Conservation (phyloP, 2,113 vertebrate genomes). For the Noctilio leporinus region DNA sequence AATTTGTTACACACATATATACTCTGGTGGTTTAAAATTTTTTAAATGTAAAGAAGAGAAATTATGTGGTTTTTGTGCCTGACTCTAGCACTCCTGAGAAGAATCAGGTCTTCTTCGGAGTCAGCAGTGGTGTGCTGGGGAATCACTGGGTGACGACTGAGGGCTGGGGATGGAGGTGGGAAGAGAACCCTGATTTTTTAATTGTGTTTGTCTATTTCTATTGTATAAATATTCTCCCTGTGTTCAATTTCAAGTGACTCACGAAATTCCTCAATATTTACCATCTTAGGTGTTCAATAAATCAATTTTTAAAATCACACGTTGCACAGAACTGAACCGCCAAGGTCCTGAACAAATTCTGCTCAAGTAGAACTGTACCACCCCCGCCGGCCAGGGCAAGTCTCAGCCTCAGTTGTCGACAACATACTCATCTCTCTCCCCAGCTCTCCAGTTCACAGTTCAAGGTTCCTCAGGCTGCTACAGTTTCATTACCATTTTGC, state of each 20-base stretch:
- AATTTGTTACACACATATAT: neutral
- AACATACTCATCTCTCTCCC: neutral
- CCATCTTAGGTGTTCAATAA: neutral
- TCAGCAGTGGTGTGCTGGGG: neutral
- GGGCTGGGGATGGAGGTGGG: no score
- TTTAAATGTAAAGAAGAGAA: neutral
- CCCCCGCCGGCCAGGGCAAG: neutral
- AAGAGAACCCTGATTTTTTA: neutral
- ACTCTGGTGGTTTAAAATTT: neutral
- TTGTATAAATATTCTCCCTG: neutral
- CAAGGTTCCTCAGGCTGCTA: neutral
- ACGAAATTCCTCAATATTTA: neutral
- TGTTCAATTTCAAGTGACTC: neutral
- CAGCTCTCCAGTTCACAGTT: neutral
- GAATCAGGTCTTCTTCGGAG: neutral
- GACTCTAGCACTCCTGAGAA: neutral
- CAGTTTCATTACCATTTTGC: neutral
- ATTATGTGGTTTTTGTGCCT: neutral
- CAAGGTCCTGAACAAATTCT: neutral
- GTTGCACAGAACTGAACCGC: neutral
- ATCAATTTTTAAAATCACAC: neutral
- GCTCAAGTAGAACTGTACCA: neutral
- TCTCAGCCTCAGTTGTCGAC: accelerated
- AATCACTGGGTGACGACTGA: no score
- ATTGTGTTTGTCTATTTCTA: neutral